Percentiles rank a stretch among this genome's conserved stretches.
Conservation (phyloP, 2,113 vertebrate genomes). For the Mastomys natalensis region DNA sequence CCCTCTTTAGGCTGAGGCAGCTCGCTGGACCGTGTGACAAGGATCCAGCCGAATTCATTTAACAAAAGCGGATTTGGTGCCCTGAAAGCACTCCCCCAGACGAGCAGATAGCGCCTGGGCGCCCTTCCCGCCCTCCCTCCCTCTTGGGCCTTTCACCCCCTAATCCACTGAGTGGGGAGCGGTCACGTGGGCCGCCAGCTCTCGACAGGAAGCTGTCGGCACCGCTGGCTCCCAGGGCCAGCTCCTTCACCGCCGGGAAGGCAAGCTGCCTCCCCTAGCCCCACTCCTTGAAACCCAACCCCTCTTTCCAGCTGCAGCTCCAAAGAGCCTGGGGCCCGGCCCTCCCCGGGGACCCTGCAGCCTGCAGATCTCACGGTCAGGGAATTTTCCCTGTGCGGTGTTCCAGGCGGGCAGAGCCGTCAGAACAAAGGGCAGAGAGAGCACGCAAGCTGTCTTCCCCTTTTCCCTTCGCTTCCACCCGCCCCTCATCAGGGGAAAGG, state of each 20-base stretch:
- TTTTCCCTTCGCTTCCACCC: neutral
- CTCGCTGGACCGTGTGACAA: constrained; percentile 52
- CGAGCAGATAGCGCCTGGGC: neutral
- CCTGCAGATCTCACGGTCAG: constrained; percentile 80
- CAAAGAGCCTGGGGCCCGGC: constrained; percentile 73
- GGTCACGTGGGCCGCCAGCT: constrained; percentile 69
- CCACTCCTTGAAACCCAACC: constrained; percentile 75
- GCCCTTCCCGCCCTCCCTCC: constrained; percentile 13
- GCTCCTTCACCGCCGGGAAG: constrained; percentile 67
- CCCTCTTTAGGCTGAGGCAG: neutral
- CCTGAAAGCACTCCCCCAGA: neutral
- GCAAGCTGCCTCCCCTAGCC: constrained; percentile 66
- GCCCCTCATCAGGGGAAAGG: neutral
- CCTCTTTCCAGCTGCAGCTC: constrained; percentile 80
- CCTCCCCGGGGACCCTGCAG: constrained; percentile 77
- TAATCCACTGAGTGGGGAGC: constrained; percentile 74
- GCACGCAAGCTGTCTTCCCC: neutral
- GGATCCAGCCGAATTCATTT: constrained; percentile 60
- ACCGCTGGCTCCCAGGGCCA: constrained; percentile 48
- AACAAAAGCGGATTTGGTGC: constrained; percentile 9
- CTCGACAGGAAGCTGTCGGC: constrained; percentile 81
- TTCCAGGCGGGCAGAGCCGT: constrained; percentile 71
- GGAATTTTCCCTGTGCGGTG: constrained; percentile 72
- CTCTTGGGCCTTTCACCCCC: constrained; percentile 71
- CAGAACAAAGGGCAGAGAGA: constrained; percentile 73